Percentiles rank a stretch among this genome's conserved stretches.
These are phyloP conservation scores for Monopterus albus DNA, from an alignment of 2,113 vertebrate genomes.

Conservation along the genomic window DNA sequence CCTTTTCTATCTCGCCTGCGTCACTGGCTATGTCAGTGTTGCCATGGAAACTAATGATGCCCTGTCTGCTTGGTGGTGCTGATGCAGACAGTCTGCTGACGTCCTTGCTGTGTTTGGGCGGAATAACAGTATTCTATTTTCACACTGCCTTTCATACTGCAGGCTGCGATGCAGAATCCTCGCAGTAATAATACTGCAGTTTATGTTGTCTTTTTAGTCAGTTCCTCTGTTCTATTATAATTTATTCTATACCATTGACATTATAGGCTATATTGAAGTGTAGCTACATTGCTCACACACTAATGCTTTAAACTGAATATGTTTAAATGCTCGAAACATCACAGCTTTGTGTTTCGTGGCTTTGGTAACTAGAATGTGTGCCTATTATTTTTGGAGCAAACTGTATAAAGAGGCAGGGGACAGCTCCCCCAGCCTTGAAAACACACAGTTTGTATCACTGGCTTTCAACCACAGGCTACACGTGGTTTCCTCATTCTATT, in stretches of 20 bases:
- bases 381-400: not conserved
- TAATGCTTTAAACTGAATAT: no score
- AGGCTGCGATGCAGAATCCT: no score
- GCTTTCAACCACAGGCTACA: conserved; percentile 37
- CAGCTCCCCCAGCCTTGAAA: not conserved
- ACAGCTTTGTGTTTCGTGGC: not conserved
- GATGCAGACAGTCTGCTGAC: conserved; percentile 78
- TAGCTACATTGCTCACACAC: no score
- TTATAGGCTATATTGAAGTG: no score
- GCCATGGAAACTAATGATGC: conserved; percentile 82
- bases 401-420: not conserved
- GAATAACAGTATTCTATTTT: conserved; percentile 58
- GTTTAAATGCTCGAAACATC: not conserved
- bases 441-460: not conserved
- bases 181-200: no score
- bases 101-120: conserved; percentile 63
- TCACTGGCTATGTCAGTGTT: conserved; percentile 81
- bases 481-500: conserved; percentile 31
- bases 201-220: no score
- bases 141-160: not conserved
- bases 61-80: conserved; percentile 73
- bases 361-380: not conserved
- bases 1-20: conserved; percentile 62
- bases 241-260: no score
- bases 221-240: no score